These are phyloP conservation scores for Picathartes gymnocephalus DNA, from an alignment of 2,113 vertebrate genomes.

Conservation along the genomic window DNA sequence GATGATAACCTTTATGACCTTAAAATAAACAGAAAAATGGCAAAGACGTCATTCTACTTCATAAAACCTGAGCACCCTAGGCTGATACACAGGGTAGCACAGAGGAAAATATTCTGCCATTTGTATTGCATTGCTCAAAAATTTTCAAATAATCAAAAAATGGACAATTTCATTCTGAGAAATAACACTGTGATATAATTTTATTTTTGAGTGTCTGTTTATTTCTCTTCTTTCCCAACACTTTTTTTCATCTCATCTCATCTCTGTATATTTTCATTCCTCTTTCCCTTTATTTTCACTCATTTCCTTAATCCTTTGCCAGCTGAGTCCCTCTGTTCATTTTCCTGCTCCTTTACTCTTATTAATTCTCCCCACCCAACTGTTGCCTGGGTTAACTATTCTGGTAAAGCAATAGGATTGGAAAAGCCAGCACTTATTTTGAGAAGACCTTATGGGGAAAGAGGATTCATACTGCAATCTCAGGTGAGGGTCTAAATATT, in stretches of 20 bases:
- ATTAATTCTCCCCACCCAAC: slow-evolving; percentile 56
- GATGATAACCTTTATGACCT: neutral
- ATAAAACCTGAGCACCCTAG: neutral
- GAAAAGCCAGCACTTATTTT: slow-evolving; percentile 60
- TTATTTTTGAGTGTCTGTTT: neutral
- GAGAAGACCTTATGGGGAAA: slow-evolving; percentile 53
- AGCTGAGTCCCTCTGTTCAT: slow-evolving; percentile 24
- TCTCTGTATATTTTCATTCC: neutral
- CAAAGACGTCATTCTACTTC: neutral
- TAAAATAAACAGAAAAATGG: neutral
- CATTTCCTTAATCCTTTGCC: slow-evolving; percentile 1
- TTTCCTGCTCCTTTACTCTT: slow-evolving; percentile 12
- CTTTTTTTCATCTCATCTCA: neutral
- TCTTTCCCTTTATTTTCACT: neutral
- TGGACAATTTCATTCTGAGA: neutral
- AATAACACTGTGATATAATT: neutral
- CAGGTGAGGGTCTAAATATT: slow-evolving; percentile 61
- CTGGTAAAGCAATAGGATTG: slow-evolving; percentile 21
- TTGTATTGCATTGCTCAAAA: neutral
- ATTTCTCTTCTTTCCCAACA: neutral
- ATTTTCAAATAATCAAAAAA: neutral
- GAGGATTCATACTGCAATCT: slow-evolving; percentile 49
- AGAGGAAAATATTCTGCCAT: neutral
- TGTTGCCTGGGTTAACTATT: slow-evolving; percentile 52
- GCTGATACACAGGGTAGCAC: neutral